These are phyloP conservation scores for Nannoperca obscura DNA, from an alignment of 2,797 vertebrate species.

Conservation along the genomic window DNA sequence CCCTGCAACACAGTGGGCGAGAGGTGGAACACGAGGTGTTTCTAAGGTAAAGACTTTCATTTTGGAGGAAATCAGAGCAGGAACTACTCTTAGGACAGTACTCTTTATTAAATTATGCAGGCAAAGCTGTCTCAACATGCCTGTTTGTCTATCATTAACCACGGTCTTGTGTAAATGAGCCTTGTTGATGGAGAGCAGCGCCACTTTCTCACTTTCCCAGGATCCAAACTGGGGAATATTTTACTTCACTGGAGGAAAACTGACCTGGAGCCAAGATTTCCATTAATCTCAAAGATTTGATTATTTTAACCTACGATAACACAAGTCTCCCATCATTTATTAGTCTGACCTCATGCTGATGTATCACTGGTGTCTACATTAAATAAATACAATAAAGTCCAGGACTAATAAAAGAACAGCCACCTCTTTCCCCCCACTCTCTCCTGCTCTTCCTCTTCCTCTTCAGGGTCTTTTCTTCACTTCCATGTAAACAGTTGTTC, in stretches of 20 bases:
- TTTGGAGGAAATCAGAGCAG: too few species aligned
- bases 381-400: neutral
- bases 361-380: neutral
- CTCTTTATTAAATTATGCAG: too few species aligned
- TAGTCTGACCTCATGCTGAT: neutral
- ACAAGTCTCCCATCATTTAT: neutral
- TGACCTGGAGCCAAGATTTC: neutral
- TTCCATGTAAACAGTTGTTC: constrained; percentile 37
- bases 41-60: neutral
- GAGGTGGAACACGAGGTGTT: neutral
- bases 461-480: constrained; percentile 25
- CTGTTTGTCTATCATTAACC: too few species aligned
- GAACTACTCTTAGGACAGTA: too few species aligned
- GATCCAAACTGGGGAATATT: neutral
- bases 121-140: too few species aligned
- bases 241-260: neutral
- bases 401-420: neutral
- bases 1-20: neutral
- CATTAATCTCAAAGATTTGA: neutral
- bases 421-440: constrained; percentile 22
- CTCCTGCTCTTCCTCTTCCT: constrained; percentile 11
- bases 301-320: neutral
- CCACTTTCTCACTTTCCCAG: neutral
- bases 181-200: neutral
- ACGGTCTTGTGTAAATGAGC: neutral